Evolutionary conservation across 2,113 vertebrate species (phyloP), one percentile per base, ranked within the genome.

Genomic region (Alectura lathami): DNA sequence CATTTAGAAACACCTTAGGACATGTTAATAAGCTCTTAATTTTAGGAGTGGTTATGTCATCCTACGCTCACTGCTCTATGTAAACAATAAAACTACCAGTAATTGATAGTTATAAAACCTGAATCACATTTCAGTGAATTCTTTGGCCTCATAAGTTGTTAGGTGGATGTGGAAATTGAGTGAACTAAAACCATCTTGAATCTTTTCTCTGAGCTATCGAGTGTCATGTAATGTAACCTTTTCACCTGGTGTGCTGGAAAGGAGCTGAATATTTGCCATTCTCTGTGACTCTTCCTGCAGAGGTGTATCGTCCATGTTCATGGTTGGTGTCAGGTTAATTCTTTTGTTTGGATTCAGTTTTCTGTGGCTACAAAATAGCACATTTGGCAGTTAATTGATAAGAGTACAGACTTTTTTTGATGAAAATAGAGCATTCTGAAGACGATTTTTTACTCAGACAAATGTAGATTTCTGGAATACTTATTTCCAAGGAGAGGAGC

Each of bases 361-460:
- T 89, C 47, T 63, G 9, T 67, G 47, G 14, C 40, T 86, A 60
- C 27, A 63, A 34, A 86, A 38, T 20, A 24, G 8, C 0, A 1
- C 38, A 64, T 32, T 4, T 89, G 29, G 15, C 51, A 84, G 38
- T 79, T 72, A 68, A 15, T n/a, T 32, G 5, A 11, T 63, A 60
- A 60, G 53, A 82, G 45, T 30, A 18, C 7, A 66, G 70, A 20
- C 27, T 67, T 72, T 32, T 1, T 83, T 36, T 83, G 6, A 17
- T 63, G 48, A 27, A 79, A 64, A 56, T 6, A 60, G 73, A 88
- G 42, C 1, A 2, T 76, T 83, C 42, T 92, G 62, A 54, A 92
- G 47, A 13, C 0, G 3, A 77, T 6, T 23, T 77, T 88, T 75
- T 56, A 17, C 86, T 89, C 26, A 60, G 15, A 7, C 0, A 0